Evolutionary conservation across 2,888 invertebrate genomes (phyloP), one percentile per base, ranked within the genome.

Genomic region (Ashinkailepas kermadecensis): DNA sequence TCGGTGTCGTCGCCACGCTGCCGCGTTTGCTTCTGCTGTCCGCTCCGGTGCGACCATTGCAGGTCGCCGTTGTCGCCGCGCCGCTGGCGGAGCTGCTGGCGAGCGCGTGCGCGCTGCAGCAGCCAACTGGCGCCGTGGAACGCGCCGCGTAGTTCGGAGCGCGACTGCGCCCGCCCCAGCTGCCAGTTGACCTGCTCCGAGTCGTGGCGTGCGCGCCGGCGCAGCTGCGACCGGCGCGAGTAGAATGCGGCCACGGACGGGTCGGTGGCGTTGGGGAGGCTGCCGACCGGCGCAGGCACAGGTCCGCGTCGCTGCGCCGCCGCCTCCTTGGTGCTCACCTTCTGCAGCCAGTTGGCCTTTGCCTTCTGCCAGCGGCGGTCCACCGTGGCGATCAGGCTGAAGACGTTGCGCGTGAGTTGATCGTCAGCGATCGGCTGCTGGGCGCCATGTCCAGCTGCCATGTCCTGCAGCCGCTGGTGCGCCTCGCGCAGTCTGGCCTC

Each of bases 31-130:
- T 4, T 39, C 39, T 39, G 39, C 39, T 39, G 39, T 39, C 39
- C 39, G 39, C 39, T 39, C 2, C 39, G 39, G 39, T 39, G 39
- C 39, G 39, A 4, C 39, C 39, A 39, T 4, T 4, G 39, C 39
- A 39, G 39, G 39, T 39, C 39, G 39, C 39, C 39, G 39, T 4
- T 4, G 39, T 39, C 39, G 39, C 74, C 74, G 39, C 74, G 74
- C 54, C 54, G 74, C 74, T 54, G 74, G 74, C 74, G 74, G 74
- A 74, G 18, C 39, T 54, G 39, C 21, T 74, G 74, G 11, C 74
- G 39, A 7, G 74, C 74, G 15, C 15, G 74, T 0, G 74, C 74
- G 54, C 74, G 74, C 74, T 74, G 54, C 39, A 74, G 54, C 54
- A 74, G 74, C 74, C 74, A 74, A 18, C 74, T 74, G 21, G 18